These are phyloP conservation scores for Epiblema foenella DNA, from an alignment of 2,888 invertebrate species.

Conservation along the genomic window DNA sequence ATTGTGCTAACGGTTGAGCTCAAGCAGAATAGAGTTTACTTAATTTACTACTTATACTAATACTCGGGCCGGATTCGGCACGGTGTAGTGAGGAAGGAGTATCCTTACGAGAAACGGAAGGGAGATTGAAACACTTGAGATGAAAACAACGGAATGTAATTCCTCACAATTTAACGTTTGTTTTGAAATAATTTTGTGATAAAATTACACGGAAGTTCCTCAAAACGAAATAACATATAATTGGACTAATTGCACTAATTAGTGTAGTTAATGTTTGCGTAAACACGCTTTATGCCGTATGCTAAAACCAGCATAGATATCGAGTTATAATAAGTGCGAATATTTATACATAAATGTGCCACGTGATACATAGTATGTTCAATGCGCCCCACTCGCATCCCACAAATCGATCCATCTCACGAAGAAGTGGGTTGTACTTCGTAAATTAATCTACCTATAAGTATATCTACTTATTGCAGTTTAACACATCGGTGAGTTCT, in stretches of 20 bases:
- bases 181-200: conserved; percentile 15
- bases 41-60: too few relatives aligned
- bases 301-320: not conserved
- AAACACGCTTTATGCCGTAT: not conserved
- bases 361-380: not conserved
- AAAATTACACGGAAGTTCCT: conserved; percentile 7
- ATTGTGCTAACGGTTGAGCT: too few relatives aligned
- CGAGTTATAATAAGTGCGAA: not conserved
- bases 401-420: too few relatives aligned
- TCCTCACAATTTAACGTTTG: conserved; percentile 25
- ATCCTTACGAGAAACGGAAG: conserved; percentile 9
- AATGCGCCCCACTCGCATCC: too few relatives aligned
- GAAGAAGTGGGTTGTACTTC: too few relatives aligned
- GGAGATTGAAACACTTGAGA: conserved; percentile 21
- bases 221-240: conserved; percentile 21
- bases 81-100: not conserved
- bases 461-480: too few relatives aligned
- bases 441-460: too few relatives aligned
- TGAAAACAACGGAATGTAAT: conserved; percentile 30
- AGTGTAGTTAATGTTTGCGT: conserved; percentile 10
- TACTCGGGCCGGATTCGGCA: too few relatives aligned
- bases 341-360: not conserved
- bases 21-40: too few relatives aligned
- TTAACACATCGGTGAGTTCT: too few relatives aligned
- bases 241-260: conserved; percentile 21